Percentiles rank a stretch among this genome's conserved stretches.
Evolutionary conservation across 1,140 invertebrate genomes (phyloP).

Genomic region (Bombus impatiens): DNA sequence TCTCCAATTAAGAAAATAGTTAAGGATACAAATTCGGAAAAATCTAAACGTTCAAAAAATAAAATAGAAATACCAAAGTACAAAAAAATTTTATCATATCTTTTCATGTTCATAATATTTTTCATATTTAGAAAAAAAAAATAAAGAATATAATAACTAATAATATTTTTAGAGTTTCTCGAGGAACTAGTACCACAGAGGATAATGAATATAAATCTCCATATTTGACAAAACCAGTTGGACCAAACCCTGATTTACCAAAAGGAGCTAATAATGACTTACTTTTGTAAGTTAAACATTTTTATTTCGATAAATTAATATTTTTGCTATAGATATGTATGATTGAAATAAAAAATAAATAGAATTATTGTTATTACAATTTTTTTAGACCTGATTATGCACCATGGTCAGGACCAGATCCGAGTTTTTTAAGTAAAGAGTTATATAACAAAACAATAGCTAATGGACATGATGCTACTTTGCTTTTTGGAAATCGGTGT

Average conservation of each 20-base stretch:
- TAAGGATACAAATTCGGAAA: conserved; percentile 78
- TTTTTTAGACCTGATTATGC: conserved; percentile 86
- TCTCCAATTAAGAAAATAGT: conserved; percentile 80
- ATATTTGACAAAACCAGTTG: conserved; percentile 83
- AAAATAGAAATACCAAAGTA: conserved; percentile 83
- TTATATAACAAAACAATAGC: conserved; percentile 77
- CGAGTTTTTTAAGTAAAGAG: conserved; percentile 79
- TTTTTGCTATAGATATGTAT: not conserved
- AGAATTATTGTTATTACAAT: conserved; percentile 41
- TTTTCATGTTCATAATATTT: not conserved
- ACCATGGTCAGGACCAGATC: conserved; percentile 87
- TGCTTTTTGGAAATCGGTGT: conserved; percentile 80
- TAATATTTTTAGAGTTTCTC: conserved; percentile 75
- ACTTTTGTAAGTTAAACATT: conserved; percentile 84
- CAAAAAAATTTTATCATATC: conserved; percentile 58
- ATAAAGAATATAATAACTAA: conserved; percentile 1
- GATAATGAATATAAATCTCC: conserved; percentile 82
- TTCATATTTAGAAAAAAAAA: not conserved
- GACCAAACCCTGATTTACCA: conserved; percentile 84
- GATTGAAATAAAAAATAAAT: conserved; percentile 18
- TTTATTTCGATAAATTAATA: conserved; percentile 15
- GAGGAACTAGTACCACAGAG: conserved; percentile 81
- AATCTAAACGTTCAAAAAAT: conserved; percentile 80
- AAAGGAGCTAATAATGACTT: conserved; percentile 87
- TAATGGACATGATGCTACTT: conserved; percentile 82